Evolutionary conservation across 2,113 vertebrate genomes (phyloP).

Genomic region (Oncorhynchus masou): DNA sequence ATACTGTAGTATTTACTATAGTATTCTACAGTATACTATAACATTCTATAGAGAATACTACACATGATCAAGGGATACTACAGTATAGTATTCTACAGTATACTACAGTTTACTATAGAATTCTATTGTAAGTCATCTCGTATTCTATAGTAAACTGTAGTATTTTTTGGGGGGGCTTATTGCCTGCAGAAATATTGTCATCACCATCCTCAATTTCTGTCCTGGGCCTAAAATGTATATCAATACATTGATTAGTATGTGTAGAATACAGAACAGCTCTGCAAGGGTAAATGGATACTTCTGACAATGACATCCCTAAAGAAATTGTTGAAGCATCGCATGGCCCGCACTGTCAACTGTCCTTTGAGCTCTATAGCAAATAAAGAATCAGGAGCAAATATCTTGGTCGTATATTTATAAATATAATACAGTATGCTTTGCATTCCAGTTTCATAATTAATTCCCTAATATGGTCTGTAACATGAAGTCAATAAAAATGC

Average conservation of each 20-base stretch:
- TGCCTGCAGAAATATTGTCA: conserved; percentile 68
- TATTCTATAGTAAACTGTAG: neutral
- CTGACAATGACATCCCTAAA: conserved; percentile 42
- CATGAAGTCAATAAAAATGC: conserved; percentile 37
- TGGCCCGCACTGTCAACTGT: conserved; percentile 24
- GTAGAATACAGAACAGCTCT: conserved; percentile 56
- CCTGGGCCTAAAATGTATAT: conserved; percentile 64
- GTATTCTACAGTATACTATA: no score
- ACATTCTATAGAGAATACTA: no score
- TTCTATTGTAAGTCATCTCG: no score
- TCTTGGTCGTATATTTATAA: neutral
- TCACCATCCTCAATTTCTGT: conserved; percentile 44
- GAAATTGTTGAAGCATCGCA: conserved; percentile 14
- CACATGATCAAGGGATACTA: no score
- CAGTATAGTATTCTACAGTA: no score
- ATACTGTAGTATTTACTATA: no score
- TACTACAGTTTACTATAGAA: no score
- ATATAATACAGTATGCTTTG: conserved; percentile 9
- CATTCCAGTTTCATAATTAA: conserved; percentile 32
- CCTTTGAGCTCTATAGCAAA: conserved; percentile 3
- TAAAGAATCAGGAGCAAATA: conserved; percentile 4
- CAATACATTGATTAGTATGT: conserved; percentile 65
- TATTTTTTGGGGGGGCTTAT: conserved; percentile 64
- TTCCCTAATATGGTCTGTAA: conserved; percentile 29
- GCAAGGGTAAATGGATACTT: conserved; percentile 50